Evolutionary conservation across 2,113 vertebrate genomes (phyloP).

Genomic region (Rafetus swinhoei): DNA sequence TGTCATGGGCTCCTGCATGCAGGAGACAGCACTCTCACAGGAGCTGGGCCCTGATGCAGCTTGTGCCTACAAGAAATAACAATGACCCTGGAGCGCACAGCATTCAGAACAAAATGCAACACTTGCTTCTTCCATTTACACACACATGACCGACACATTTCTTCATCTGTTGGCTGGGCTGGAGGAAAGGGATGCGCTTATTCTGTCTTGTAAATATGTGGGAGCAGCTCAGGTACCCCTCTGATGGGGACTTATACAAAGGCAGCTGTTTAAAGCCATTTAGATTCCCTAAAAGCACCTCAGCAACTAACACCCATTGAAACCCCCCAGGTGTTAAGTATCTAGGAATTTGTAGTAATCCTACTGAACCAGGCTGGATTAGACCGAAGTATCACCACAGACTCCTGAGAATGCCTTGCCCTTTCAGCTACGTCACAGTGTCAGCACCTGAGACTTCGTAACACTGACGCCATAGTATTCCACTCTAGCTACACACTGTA

Average conservation of each 20-base stretch:
- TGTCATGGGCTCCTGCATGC: not conserved
- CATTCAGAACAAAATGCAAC: not conserved
- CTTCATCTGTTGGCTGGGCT: not conserved
- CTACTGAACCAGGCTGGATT: not conserved
- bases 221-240: not conserved
- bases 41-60: not conserved
- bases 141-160: not conserved
- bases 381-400: not conserved
- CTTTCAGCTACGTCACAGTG: not conserved
- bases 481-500: not conserved
- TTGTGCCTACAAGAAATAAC: not conserved
- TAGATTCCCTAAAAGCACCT: not conserved
- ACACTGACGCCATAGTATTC: rapidly evolving
- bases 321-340: not conserved
- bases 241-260: not conserved
- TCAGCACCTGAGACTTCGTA: not conserved
- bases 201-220: not conserved
- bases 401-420: not conserved
- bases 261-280: not conserved
- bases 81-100: not conserved
- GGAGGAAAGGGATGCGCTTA: not conserved
- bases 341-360: not conserved
- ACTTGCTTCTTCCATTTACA: not conserved
- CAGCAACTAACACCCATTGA: too few relatives aligned
- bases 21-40: not conserved